phyloP scores from a whole-genome alignment of 2,113 vertebrate species.

The Saccopteryx bilineata region DNA sequence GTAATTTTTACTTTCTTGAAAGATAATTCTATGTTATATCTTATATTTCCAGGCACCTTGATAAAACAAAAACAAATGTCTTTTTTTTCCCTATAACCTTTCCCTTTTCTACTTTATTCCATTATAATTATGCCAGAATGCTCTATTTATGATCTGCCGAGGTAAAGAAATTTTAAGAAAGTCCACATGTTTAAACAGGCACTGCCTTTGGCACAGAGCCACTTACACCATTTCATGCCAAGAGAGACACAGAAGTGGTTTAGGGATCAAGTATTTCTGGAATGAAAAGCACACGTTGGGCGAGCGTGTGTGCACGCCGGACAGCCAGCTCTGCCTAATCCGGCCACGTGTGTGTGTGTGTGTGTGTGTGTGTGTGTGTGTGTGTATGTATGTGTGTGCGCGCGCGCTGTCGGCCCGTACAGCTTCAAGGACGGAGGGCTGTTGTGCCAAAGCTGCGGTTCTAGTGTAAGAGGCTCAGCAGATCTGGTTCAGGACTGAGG shows the following conservation, averaged over 20 bases:
- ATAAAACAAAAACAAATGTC: background rate
- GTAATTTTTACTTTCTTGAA: slow-evolving; percentile 40
- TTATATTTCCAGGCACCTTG: slow-evolving; percentile 11
- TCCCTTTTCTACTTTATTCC: slow-evolving; percentile 44
- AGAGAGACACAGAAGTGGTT: slow-evolving; percentile 56
- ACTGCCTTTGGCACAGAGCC: slow-evolving; percentile 65
- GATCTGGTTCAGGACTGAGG: slow-evolving; percentile 22
- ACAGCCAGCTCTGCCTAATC: slow-evolving; percentile 44
- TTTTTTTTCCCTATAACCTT: background rate
- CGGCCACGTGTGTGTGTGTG: slow-evolving; percentile 12
- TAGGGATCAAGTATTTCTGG: slow-evolving; percentile 74
- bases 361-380: no score
- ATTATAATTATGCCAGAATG: slow-evolving; percentile 40
- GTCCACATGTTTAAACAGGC: slow-evolving; percentile 70
- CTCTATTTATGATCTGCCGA: slow-evolving; percentile 47
- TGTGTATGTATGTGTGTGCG: no score
- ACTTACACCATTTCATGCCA: slow-evolving; percentile 1
- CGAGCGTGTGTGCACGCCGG: slow-evolving; percentile 44
- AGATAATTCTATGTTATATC: slow-evolving; percentile 63
- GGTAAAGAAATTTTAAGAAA: slow-evolving; percentile 69
- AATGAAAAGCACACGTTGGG: slow-evolving; percentile 62
- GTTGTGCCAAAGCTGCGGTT: background rate
- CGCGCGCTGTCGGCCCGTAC: background rate
- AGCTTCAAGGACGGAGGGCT: background rate
- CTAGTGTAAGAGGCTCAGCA: background rate